Conservation (phyloP, 53 echinoderm and acorn worm species). For the Holothuria scabra region DNA sequence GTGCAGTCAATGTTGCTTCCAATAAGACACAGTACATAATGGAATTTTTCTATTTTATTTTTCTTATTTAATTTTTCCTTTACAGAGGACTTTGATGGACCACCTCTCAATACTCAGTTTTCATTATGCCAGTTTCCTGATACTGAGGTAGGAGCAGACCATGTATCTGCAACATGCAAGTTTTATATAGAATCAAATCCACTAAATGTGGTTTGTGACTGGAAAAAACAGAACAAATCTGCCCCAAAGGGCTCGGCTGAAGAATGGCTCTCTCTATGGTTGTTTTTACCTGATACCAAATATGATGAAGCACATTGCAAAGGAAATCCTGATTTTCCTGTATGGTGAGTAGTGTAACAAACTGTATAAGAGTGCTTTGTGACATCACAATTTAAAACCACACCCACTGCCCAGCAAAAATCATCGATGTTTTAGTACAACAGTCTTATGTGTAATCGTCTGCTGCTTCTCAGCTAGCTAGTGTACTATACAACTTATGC, state of each 20-base stretch:
- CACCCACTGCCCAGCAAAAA: too few relatives aligned
- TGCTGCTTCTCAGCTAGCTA: too few relatives aligned
- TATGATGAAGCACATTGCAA: slow-evolving; percentile 2
- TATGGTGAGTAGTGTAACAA: not conserved
- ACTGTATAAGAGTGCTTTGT: too few relatives aligned
- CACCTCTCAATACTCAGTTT: not conserved
- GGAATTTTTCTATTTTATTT: too few relatives aligned
- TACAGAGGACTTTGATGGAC: not conserved
- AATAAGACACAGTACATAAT: too few relatives aligned
- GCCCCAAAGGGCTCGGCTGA: not conserved
- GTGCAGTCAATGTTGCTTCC: too few relatives aligned
- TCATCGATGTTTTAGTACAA: too few relatives aligned
- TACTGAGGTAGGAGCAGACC: slow-evolving; percentile 1
- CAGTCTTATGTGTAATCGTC: too few relatives aligned
- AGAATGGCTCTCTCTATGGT: slow-evolving; percentile 5
- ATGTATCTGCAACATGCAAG: slow-evolving; percentile 14
- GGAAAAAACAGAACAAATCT: slow-evolving; percentile 7
- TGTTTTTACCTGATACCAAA: not conserved
- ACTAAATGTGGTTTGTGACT: not conserved
- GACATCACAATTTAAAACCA: too few relatives aligned
- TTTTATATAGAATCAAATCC: not conserved
- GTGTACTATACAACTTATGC: too few relatives aligned
- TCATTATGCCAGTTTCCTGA: not conserved
- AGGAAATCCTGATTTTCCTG: not conserved
- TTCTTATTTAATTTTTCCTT: not conserved